These are phyloP conservation scores for Strigamia maritima DNA, from an alignment of 2,888 invertebrate species.

Conservation along the genomic window DNA sequence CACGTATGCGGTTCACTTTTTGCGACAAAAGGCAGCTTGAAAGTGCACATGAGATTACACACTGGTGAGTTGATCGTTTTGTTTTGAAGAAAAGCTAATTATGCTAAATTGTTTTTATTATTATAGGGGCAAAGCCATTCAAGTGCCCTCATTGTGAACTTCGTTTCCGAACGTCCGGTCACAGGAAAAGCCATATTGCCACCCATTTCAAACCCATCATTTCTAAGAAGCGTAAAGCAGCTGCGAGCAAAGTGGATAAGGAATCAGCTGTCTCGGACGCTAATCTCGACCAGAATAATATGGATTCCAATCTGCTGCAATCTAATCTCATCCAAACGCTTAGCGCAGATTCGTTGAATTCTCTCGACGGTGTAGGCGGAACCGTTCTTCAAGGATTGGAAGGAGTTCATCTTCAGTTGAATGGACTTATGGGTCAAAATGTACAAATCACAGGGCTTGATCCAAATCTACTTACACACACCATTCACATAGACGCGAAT, in stretches of 20 bases:
- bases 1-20: conserved; percentile 53
- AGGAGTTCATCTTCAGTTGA: conserved; percentile 51
- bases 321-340: conserved; percentile 22
- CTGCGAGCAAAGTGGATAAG: not conserved
- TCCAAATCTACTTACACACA: conserved; percentile 51
- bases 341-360: conserved; percentile 38
- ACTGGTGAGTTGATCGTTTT: conserved; percentile 49
- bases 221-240: conserved; percentile 20
- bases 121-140: conserved; percentile 73
- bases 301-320: conserved; percentile 38
- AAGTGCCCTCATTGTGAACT: conserved; percentile 76
- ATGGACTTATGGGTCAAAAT: conserved; percentile 48
- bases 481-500: conserved; percentile 55
- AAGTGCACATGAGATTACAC: conserved; percentile 54
- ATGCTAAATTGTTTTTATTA: not conserved
- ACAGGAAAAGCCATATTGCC: conserved; percentile 62
- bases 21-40: conserved; percentile 53
- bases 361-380: conserved; percentile 41
- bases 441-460: conserved; percentile 54
- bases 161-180: conserved; percentile 65
- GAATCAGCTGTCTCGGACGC: not conserved
- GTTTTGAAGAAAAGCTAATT: not conserved
- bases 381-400: conserved; percentile 50
- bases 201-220: conserved; percentile 54
- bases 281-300: not conserved